A percentile compares a stretch with the other conserved stretches of the same genome.
phyloP scores from a whole-genome alignment of 2,113 vertebrate genomes.

The Saimiri boliviensis region DNA sequence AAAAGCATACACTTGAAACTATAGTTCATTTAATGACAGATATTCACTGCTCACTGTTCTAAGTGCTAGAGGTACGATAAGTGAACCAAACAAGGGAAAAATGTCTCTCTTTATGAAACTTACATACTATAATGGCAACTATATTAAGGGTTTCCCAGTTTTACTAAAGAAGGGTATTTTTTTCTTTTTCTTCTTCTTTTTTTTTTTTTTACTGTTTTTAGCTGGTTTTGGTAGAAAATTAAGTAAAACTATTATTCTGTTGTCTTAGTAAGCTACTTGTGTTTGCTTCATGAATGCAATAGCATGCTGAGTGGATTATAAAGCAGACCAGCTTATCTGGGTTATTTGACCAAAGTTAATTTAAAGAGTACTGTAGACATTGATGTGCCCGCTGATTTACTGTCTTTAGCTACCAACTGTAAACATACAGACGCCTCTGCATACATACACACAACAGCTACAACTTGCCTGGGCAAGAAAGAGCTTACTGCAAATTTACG shows the following conservation, averaged over 20 bases:
- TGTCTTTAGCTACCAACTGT: no score
- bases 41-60: background rate
- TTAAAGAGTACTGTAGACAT: background rate
- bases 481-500: background rate
- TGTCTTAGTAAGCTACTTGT: background rate
- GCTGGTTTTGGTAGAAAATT: background rate
- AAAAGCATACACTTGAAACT: background rate
- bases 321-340: background rate
- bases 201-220: background rate
- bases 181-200: fast-evolving
- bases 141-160: background rate
- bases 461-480: background rate
- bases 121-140: background rate
- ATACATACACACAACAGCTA: background rate
- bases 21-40: background rate
- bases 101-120: background rate
- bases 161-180: background rate
- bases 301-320: background rate
- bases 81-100: background rate
- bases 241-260: background rate
- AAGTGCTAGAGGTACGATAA: background rate
- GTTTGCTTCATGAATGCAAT: background rate
- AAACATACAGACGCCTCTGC: background rate
- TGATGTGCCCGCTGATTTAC: background rate
- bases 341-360: background rate